These are phyloP conservation scores for Sebastes matsubarae DNA, from an alignment of 2,797 vertebrate genomes.

Conservation along the genomic window DNA sequence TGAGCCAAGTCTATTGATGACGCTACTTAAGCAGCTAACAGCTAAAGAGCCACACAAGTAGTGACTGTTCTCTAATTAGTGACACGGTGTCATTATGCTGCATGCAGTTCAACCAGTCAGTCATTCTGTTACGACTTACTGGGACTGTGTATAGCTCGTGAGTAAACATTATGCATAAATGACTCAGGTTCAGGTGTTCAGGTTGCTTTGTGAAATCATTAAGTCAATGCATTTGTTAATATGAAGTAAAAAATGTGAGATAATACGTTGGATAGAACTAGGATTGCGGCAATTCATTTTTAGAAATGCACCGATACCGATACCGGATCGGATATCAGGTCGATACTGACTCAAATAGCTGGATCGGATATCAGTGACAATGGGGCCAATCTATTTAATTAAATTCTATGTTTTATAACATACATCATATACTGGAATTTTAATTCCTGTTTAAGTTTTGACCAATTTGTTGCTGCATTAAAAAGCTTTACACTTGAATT, in stretches of 20 bases:
- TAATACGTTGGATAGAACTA: background rate
- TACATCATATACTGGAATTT: too few species aligned
- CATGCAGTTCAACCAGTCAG: conserved; percentile 1
- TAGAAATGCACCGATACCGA: rapidly evolving
- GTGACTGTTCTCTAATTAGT: conserved; percentile 71
- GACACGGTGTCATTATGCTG: conserved; percentile 31
- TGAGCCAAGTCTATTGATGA: conserved; percentile 77
- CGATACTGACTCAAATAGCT: too few species aligned
- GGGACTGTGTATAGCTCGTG: background rate
- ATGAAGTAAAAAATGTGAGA: background rate
- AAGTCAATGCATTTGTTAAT: conserved; percentile 1
- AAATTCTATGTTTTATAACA: too few species aligned
- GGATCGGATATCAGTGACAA: too few species aligned
- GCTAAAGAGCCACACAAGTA: conserved; percentile 57
- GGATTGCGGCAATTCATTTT: too few species aligned
- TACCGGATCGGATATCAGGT: rapidly evolving
- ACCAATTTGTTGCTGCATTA: too few species aligned
- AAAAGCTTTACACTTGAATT: too few species aligned
- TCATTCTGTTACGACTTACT: background rate
- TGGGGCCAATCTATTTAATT: too few species aligned
- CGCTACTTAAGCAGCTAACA: conserved; percentile 70
- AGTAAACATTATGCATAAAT: background rate
- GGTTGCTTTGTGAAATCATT: background rate
- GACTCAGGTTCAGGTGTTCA: background rate
- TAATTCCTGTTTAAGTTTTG: too few species aligned